Base-by-base conservation (phyloP, 2,888 invertebrate species). In the Coleophora flavipennella region DNA sequence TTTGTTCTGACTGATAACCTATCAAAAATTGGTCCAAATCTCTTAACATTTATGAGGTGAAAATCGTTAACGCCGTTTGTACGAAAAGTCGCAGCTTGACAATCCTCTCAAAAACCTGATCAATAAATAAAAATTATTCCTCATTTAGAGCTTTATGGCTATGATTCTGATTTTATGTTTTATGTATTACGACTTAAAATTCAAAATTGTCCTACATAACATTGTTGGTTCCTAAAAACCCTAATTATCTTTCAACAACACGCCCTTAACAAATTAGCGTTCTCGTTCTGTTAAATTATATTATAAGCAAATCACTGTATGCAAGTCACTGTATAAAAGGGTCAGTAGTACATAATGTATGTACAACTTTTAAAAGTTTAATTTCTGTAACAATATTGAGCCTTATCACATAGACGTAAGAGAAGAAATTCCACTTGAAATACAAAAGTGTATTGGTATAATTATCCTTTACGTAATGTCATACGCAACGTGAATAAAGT, bases 391-490 rank as follows among this genome's bases (percentile, higher is more conserved):
- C 34, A 12, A 39, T 32, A 39, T 39, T 44, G 36, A 35, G 44
- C 45, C 36, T 45, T 48, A 44, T 8, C n/a, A n/a, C 32, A 3
- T 14, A 10, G 40, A 13, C 28, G 12, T 40, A 35, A 40, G 32
- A 27, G 20, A 31, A 8, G 37, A 39, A 46, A 28, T 3, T 28
- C 10, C 35, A 20, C 13, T 28, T 36, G 38, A 42, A 39, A 34
- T 8, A 12, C 38, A 31, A 38, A 33, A 10, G 13, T n/a, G n/a
- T n/a, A n/a, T 34, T 37, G 40, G 28, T 38, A 44, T 48, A 47
- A 51, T 51, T 42, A 46, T 41, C 38, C 45, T 43, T 57, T 55
- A 49, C 50, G 51, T 47, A 54, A 55, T 56, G 57, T 54, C 55
- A 57, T 59, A 20, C 20, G 51, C 42, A 45, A 20, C 20, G 20